A percentile compares a stretch with the other conserved stretches of the same genome.
These are phyloP conservation scores for Dicyrtoma fusca DNA, from an alignment of 2,888 invertebrate genomes.

Conservation along the genomic window DNA sequence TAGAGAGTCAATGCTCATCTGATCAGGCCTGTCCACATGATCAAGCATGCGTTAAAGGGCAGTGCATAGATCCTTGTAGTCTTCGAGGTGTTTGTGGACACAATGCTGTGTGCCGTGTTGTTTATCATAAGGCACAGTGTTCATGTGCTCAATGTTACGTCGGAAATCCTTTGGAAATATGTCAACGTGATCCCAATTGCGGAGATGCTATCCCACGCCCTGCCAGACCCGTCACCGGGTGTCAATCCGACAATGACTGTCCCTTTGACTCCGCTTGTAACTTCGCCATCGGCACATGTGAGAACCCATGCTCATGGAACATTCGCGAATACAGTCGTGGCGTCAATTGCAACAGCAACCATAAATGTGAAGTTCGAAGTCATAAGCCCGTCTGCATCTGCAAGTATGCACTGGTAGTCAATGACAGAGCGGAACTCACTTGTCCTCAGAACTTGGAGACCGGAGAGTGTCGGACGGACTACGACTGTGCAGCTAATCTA, in stretches of 20 bases:
- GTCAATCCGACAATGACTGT: constrained; percentile 72
- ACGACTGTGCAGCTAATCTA: constrained; percentile 83
- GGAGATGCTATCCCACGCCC: constrained; percentile 62
- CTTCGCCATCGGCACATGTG: constrained; percentile 70
- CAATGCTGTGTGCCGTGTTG: constrained; percentile 84
- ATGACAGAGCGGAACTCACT: constrained; percentile 81
- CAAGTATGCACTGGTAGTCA: constrained; percentile 84
- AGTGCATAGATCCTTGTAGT: constrained; percentile 88
- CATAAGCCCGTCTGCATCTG: constrained; percentile 86
- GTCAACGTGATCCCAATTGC: constrained; percentile 79
- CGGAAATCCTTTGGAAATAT: constrained; percentile 78
- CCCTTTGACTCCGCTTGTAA: constrained; percentile 76
- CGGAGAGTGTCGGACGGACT: constrained; percentile 75
- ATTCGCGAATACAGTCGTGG: constrained; percentile 62
- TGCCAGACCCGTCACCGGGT: constrained; percentile 65
- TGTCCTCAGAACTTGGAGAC: constrained; percentile 68
- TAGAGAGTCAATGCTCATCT: constrained; percentile 82
- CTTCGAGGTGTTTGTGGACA: constrained; percentile 85
- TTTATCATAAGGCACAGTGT: constrained; percentile 82
- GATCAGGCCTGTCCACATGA: constrained; percentile 90
- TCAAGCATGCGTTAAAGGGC: constrained; percentile 86
- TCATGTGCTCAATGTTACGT: constrained; percentile 86
- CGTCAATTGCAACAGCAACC: constrained; percentile 76
- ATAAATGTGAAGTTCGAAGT: constrained; percentile 84
- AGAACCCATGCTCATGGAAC: constrained; percentile 70